phyloP scores from a whole-genome alignment of 1,140 invertebrate species.

The Dufourea novaeangliae region DNA sequence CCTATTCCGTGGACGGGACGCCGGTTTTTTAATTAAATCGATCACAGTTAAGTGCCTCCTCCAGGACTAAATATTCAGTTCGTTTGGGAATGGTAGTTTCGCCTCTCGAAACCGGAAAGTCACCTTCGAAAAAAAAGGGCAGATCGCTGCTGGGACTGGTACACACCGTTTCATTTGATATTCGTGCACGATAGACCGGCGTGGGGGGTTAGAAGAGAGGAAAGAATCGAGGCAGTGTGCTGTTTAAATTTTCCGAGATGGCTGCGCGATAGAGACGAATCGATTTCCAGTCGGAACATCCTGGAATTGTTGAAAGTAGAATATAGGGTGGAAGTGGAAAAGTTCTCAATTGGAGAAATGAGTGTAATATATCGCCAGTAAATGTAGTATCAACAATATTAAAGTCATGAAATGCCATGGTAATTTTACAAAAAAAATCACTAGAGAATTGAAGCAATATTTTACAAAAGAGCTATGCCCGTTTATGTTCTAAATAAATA shows the following conservation, averaged over 20 bases:
- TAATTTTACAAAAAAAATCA: too few relatives aligned
- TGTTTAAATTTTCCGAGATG: constrained; percentile 27
- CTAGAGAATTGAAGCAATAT: too few relatives aligned
- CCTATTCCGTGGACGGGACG: neutral
- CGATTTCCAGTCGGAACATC: constrained; percentile 23
- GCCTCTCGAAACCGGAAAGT: neutral
- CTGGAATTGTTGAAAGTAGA: too few relatives aligned
- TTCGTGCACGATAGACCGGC: neutral
- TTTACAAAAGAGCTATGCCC: too few relatives aligned
- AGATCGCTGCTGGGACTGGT: neutral
- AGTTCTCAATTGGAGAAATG: too few relatives aligned
- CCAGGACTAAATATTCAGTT: constrained; percentile 7
- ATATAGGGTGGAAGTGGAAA: too few relatives aligned
- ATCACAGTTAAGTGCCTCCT: neutral
- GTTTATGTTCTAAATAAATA: too few relatives aligned
- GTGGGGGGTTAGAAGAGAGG: too few relatives aligned
- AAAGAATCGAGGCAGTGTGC: neutral
- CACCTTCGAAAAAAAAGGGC: neutral
- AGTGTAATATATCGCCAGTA: too few relatives aligned
- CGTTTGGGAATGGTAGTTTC: neutral
- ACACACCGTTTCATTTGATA: neutral
- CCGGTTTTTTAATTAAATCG: neutral
- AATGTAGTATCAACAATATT: too few relatives aligned
- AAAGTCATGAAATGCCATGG: too few relatives aligned
- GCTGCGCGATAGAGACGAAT: constrained; percentile 25